A percentile compares a stretch with the other conserved stretches of the same genome.
phyloP scores from a whole-genome alignment of 2,888 invertebrate genomes.

The Callimorpha dominula region DNA sequence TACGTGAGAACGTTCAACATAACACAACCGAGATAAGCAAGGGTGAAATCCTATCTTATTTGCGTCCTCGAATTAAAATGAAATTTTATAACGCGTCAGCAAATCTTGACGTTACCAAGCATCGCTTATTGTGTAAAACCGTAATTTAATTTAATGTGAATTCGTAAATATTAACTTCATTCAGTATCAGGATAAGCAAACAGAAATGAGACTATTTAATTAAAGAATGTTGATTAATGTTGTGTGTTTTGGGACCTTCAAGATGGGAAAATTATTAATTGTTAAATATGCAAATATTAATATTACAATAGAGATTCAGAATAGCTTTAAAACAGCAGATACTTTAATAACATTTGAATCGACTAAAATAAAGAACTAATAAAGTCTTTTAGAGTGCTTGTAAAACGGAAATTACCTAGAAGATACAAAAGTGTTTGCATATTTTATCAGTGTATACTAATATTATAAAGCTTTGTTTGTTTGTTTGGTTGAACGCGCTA shows the following conservation, averaged over 20 bases:
- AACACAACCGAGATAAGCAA: constrained; percentile 73
- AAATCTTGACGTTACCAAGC: constrained; percentile 65
- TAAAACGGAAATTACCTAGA: too few species aligned
- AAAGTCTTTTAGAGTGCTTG: too few species aligned
- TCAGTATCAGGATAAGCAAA: constrained; percentile 44
- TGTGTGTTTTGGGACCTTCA: constrained; percentile 27
- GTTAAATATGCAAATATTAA: background rate
- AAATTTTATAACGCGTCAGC: constrained; percentile 80
- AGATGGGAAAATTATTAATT: constrained; percentile 2
- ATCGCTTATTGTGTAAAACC: constrained; percentile 73
- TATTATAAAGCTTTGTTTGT: too few species aligned
- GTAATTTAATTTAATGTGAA: constrained; percentile 76
- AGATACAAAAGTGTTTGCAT: too few species aligned
- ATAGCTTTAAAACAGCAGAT: too few species aligned
- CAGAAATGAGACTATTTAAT: constrained; percentile 43
- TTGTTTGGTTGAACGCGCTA: too few species aligned
- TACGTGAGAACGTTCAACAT: constrained; percentile 59
- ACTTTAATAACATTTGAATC: too few species aligned
- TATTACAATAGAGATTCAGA: too few species aligned
- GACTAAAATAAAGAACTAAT: too few species aligned
- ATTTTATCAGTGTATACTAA: too few species aligned
- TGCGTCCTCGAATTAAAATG: constrained; percentile 81
- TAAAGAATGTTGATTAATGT: constrained; percentile 35
- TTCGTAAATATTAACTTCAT: constrained; percentile 69
- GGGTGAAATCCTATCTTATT: constrained; percentile 83